Conservation (phyloP, 2,113 vertebrate species). For the Bubo blakistoni region DNA sequence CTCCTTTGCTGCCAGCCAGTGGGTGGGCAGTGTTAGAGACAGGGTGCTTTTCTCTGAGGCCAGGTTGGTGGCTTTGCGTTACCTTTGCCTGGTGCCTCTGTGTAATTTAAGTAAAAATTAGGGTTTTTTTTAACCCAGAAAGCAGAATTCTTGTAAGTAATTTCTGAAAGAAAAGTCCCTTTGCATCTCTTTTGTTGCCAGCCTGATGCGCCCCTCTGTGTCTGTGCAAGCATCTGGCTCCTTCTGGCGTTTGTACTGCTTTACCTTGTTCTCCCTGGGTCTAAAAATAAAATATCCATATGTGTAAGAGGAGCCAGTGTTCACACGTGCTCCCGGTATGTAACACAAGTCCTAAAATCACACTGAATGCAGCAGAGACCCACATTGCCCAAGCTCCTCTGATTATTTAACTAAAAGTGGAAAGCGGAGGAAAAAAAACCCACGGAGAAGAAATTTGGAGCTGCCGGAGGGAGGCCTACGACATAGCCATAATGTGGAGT, state of each 20-base stretch:
- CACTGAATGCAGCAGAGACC: not conserved
- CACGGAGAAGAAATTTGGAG: not conserved
- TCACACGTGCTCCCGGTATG: not conserved
- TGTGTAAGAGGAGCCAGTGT: slow-evolving; percentile 13
- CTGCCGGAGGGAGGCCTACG: not conserved
- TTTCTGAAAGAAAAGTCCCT: not conserved
- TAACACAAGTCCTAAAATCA: slow-evolving; percentile 52
- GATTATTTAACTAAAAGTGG: not conserved
- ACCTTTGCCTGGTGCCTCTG: not conserved
- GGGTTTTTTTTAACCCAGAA: not conserved
- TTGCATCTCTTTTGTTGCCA: slow-evolving; percentile 1
- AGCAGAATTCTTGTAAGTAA: not conserved
- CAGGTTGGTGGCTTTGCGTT: not conserved
- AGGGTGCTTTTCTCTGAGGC: accelerated
- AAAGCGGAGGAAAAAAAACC: not conserved
- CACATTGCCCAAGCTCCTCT: accelerated
- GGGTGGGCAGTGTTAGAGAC: not conserved
- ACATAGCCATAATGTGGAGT: accelerated
- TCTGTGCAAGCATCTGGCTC: slow-evolving; percentile 51
- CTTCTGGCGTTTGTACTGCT: slow-evolving; percentile 40
- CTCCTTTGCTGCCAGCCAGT: not conserved
- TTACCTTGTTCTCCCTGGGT: slow-evolving; percentile 50
- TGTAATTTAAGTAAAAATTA: not conserved
- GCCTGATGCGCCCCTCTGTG: slow-evolving; percentile 15
- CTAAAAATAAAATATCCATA: slow-evolving; percentile 68